These are phyloP conservation scores for Morinoia aosen DNA, from an alignment of 2,888 invertebrate species.

Conservation along the genomic window DNA sequence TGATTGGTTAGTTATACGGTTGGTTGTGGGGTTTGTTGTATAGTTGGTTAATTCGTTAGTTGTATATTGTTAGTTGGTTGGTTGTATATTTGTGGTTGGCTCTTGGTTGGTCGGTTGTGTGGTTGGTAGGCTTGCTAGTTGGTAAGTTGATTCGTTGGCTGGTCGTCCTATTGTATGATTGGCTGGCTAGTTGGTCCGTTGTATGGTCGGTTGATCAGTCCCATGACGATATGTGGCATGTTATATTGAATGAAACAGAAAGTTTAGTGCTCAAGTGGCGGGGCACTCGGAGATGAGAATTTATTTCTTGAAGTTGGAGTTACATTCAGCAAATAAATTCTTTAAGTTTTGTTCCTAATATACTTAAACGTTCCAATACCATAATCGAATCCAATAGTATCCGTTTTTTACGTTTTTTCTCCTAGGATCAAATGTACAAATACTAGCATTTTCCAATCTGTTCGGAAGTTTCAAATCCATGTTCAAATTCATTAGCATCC, in stretches of 20 bases:
- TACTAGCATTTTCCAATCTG: neutral
- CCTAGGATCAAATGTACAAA: neutral
- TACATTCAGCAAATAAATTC: neutral
- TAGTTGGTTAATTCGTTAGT: too few species aligned
- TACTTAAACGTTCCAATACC: neutral
- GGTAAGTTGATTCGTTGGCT: too few species aligned
- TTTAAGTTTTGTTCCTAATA: neutral
- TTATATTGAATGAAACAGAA: neutral
- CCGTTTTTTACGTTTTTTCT: neutral
- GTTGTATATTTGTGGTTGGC: too few species aligned
- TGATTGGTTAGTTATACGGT: too few species aligned
- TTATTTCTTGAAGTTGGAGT: neutral
- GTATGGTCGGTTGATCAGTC: neutral
- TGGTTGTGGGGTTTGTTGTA: too few species aligned
- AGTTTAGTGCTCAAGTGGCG: neutral
- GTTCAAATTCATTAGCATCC: too few species aligned
- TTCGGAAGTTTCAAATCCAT: too few species aligned
- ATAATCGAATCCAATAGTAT: neutral
- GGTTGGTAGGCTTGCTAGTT: too few species aligned
- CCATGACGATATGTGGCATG: neutral
- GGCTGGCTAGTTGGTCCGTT: too few species aligned
- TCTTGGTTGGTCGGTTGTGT: too few species aligned
- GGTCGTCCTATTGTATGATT: too few species aligned
- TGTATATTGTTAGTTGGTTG: too few species aligned
- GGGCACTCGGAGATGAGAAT: neutral